Base-by-base conservation (phyloP, 2,797 vertebrate species). In the Craterocephalus amniculus region DNA sequence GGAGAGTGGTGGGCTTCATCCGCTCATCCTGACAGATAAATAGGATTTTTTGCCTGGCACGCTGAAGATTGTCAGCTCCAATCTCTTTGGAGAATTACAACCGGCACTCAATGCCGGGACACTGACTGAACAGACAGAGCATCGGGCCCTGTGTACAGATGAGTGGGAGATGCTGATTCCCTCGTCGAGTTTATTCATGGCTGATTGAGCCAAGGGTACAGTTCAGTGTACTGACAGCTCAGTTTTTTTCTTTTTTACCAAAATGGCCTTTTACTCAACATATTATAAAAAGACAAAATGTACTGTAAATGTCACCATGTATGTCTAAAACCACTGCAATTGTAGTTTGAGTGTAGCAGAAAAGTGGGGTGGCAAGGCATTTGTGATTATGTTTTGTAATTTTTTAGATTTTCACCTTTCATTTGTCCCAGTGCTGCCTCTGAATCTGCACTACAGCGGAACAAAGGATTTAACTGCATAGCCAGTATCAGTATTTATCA, bases 61-160 rank as follows among this genome's bases (percentile, higher is more conserved):
- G 85, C 81, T 70, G 32, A 76, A 90, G 90, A 91, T 91, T 92
- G 90, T 88, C 86, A 82, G 84, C 82, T 88, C 79, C 88, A 89
- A 91, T 92, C 89, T 92, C 86, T 82, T 69, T 65, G 85, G 87
- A 92, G 93, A 93, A 93, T 93, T 92, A 91, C 89, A 90, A 87
- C 79, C 79, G 54, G 66, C 87, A 84, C 85, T 90, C 84, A 66
- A 81, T 86, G 87, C 79, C 40, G 84, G 81, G 80, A 86, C 87
- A 87, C 55, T 43, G 82, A 78, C 84, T 88, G 82, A 62, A 86
- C 84, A 75, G 87, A 67, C 69, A 58, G 70, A 79, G 73, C 80
- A 56, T 66, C 82, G 55, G 72, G 51, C 72, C 81, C 67, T 74
- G 78, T 67, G 84, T 72, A 55, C 63, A 34, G 75, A 84, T 76